Conservation (phyloP, 2,113 vertebrate genomes). For the Rhinolophus ferrumequinum region DNA sequence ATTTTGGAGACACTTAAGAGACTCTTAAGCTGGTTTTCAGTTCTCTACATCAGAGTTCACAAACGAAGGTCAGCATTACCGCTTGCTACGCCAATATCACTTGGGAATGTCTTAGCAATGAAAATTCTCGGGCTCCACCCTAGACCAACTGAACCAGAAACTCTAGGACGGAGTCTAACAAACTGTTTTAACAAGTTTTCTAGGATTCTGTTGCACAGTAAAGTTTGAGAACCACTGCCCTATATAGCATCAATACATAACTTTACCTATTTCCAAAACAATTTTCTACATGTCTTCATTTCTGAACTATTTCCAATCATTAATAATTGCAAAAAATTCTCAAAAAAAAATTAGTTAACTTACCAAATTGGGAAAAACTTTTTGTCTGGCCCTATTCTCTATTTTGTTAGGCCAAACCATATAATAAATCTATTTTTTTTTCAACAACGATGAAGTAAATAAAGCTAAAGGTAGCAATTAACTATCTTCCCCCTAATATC, state of each 20-base stretch:
- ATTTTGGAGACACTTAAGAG: too few relatives aligned
- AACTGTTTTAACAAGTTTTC: background rate
- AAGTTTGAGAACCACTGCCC: background rate
- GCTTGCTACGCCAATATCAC: background rate
- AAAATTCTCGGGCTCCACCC: background rate
- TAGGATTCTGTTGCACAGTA: background rate
- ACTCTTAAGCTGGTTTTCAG: background rate
- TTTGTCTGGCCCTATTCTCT: background rate
- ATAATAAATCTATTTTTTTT: slow-evolving; percentile 51
- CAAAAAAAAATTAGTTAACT: slow-evolving; percentile 15
- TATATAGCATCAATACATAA: slow-evolving; percentile 42
- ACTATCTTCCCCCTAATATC: background rate
- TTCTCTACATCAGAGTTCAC: background rate
- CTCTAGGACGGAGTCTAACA: background rate
- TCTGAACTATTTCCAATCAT: slow-evolving; percentile 72
- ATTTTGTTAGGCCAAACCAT: slow-evolving; percentile 59
- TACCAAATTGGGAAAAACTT: background rate
- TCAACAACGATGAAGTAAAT: background rate
- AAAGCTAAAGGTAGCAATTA: slow-evolving; percentile 60
- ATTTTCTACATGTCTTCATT: slow-evolving; percentile 62
- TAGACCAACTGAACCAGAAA: background rate
- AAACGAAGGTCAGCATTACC: background rate
- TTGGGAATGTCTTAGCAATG: slow-evolving; percentile 36
- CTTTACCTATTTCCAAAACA: slow-evolving; percentile 69
- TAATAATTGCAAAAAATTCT: slow-evolving; percentile 64